Conservation (phyloP, 1,140 invertebrate species). For the Potamilus streckersoni region DNA sequence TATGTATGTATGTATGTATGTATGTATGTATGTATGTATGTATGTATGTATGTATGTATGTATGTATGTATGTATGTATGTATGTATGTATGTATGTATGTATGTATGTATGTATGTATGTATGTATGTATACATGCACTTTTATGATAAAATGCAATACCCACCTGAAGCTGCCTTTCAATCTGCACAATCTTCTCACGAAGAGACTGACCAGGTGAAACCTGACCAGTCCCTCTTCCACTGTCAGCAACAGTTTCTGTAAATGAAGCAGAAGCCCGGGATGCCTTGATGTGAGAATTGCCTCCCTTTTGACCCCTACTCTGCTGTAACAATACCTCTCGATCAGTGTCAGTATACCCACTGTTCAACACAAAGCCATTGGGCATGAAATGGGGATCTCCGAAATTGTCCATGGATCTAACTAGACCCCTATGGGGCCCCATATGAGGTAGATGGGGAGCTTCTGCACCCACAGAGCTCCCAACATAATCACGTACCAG, state of each 20-base stretch:
- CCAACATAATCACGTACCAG: background rate
- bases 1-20: no score
- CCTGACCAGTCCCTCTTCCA: slow-evolving; percentile 23
- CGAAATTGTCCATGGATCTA: slow-evolving; percentile 11
- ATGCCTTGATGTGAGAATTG: no score
- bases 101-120: no score
- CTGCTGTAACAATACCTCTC: no score
- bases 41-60: no score
- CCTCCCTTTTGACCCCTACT: no score
- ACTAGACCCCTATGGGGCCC: slow-evolving; percentile 5
- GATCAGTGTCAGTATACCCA: no score
- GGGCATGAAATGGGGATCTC: slow-evolving; percentile 13
- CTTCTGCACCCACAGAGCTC: slow-evolving; percentile 11
- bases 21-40: no score
- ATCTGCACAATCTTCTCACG: slow-evolving; percentile 46
- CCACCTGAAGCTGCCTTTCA: slow-evolving; percentile 48
- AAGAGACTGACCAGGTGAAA: slow-evolving; percentile 33
- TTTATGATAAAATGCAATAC: background rate
- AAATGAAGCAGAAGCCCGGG: background rate
- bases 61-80: no score
- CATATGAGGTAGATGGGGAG: slow-evolving; percentile 20
- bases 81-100: no score
- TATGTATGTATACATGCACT: no score
- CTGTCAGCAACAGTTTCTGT: slow-evolving; percentile 29
- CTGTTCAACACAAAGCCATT: no score